Percentiles rank a stretch among this genome's conserved stretches.
These are phyloP conservation scores for Ceratitis capitata DNA, from an alignment of 1,140 invertebrate species.

Conservation along the genomic window DNA sequence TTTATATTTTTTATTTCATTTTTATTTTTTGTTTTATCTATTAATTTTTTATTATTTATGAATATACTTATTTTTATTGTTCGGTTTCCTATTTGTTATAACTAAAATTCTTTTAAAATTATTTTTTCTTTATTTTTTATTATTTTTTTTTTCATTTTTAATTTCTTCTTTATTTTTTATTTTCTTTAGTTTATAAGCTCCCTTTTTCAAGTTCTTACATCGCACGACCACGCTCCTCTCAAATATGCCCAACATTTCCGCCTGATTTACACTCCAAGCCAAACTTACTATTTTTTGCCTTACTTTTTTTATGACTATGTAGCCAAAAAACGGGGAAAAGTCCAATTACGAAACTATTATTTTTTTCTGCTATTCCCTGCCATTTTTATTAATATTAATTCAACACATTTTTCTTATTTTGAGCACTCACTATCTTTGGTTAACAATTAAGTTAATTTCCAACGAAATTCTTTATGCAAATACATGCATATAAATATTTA, in stretches of 20 bases:
- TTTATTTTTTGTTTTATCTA: neutral
- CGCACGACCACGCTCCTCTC: neutral
- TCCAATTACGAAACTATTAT: neutral
- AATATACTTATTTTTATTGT: neutral
- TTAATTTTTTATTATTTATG: neutral
- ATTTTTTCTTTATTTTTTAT: neutral
- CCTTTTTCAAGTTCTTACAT: neutral
- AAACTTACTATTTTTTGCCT: neutral
- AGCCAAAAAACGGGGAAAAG: neutral
- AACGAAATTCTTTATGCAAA: neutral
- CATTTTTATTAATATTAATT: neutral
- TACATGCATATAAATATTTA: neutral
- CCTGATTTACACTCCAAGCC: neutral
- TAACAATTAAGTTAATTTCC: neutral
- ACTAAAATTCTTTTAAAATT: too few species aligned
- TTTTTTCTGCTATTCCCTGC: neutral
- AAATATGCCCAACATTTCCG: conserved; percentile 11
- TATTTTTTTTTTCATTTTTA: neutral
- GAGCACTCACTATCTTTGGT: neutral
- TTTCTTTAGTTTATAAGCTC: neutral
- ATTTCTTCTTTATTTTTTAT: neutral
- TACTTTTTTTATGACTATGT: neutral
- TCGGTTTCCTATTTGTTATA: too few species aligned
- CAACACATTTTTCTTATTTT: neutral
- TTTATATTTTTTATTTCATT: neutral